These are phyloP conservation scores for Trididemnum miniatum DNA, from an alignment of 23 tunicate genomes.

Conservation along the genomic window DNA sequence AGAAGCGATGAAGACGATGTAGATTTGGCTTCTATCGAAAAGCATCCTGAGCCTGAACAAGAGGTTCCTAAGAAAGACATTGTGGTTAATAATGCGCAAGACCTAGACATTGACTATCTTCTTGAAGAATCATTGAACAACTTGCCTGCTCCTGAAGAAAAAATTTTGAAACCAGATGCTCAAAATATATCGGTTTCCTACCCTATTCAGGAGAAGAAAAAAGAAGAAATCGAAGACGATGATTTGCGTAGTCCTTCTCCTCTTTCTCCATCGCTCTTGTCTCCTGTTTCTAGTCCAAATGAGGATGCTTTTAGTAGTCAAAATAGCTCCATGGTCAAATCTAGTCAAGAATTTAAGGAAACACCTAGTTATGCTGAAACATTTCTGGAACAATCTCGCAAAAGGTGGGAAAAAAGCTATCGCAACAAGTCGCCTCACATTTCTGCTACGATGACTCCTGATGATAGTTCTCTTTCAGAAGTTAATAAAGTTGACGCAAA, in stretches of 20 bases:
- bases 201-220: neutral
- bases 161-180: neutral
- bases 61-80: neutral
- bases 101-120: constrained; percentile 43
- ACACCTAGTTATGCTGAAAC: constrained; percentile 77
- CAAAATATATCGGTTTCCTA: neutral
- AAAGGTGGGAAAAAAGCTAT: constrained; percentile 62
- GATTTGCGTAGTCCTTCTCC: constrained; percentile 47
- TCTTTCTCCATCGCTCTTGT: constrained; percentile 31
- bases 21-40: neutral
- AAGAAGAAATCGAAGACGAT: neutral
- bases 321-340: constrained; percentile 21
- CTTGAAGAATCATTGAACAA: constrained; percentile 36
- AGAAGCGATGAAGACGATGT: neutral
- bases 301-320: constrained; percentile 6
- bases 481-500: neutral
- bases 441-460: constrained; percentile 30
- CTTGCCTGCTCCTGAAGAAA: neutral
- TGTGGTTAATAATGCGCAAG: neutral
- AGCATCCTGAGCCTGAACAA: neutral
- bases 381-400: constrained; percentile 72
- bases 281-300: constrained; percentile 24
- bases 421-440: constrained; percentile 60
- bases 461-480: constrained; percentile 14
- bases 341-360: constrained; percentile 44